Base-by-base conservation (phyloP, 2,113 vertebrate genomes). In the Pseudorasbora parva region DNA sequence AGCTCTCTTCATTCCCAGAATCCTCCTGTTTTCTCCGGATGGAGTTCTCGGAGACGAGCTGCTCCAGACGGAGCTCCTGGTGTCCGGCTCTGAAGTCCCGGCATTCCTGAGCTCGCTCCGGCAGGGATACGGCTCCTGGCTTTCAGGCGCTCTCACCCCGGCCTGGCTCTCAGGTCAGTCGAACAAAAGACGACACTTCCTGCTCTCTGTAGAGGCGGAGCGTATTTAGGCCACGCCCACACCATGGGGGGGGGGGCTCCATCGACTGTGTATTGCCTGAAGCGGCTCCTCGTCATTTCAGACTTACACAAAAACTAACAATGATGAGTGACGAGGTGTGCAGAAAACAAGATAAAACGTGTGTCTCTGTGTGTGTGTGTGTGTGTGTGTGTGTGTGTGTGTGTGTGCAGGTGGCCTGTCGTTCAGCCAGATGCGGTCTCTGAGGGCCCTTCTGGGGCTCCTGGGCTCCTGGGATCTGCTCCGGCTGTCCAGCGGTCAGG, bases 391-490 rank as follows among this genome's bases (percentile, higher is more conserved):
- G n/a, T n/a, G n/a, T n/a, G n/a, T n/a, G n/a, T n/a, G n/a, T 86
- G 21, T 54, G 11, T 78, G 23, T 66, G 25, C 77, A 94, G 94
- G 94, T 85, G 92, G 91, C 87, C 88, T 95, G 89, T 95, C 94
- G 0, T 94, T 93, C 90, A 80, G 83, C 57, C 93, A 94, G 91
- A 89, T 94, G 90, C 89, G 86, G 37, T 89, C 88, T 0, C 88
- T 87, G 74, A 88, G 89, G 59, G 89, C 87, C 33, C 83, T 91
- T 56, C 89, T 95, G 69, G 79, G 79, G 49, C 85, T 41, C n/a
- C 87, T 92, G 83, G 93, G 92, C 56, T 95, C 94, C 1, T 95
- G 94, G 94, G 94, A 95, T 77, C 71, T 90, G 72, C 60, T 95
- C 68, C 82, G 69, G 66, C 82, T 95, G 82, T 85, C 84, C 64